phyloP scores from a whole-genome alignment of 1,140 invertebrate genomes.

The Drosophila prosaltans region DNA sequence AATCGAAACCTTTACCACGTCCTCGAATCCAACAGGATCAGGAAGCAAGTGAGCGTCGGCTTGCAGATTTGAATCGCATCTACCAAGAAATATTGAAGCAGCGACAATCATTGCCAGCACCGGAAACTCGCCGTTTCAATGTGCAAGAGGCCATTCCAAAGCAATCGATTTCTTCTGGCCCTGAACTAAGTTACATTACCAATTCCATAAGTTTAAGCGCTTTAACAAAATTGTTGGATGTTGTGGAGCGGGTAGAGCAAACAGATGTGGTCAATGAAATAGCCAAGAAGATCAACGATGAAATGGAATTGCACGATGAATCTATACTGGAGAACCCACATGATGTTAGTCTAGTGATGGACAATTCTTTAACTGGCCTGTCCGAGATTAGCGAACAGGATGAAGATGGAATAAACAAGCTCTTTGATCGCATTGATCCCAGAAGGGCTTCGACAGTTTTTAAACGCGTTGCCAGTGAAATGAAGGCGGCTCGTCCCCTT shows the following conservation, averaged over 20 bases:
- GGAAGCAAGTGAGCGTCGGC: constrained; percentile 14
- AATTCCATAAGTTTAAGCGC: constrained; percentile 31
- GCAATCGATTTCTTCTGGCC: background rate
- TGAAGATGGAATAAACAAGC: constrained; percentile 26
- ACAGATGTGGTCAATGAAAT: constrained; percentile 46
- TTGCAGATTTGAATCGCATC: constrained; percentile 38
- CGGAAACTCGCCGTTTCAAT: background rate
- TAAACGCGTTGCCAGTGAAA: constrained; percentile 27
- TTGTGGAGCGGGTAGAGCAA: constrained; percentile 39
- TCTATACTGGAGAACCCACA: constrained; percentile 2
- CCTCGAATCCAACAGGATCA: background rate
- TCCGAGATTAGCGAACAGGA: constrained; percentile 5
- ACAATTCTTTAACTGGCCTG: constrained; percentile 10
- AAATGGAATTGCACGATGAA: constrained; percentile 22
- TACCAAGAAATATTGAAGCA: constrained; percentile 37
- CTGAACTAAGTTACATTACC: too few relatives aligned
- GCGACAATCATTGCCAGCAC: constrained; percentile 6
- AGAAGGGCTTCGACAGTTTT: constrained; percentile 11
- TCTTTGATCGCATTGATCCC: constrained; percentile 27
- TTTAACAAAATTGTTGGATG: constrained; percentile 40
- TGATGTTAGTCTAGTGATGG: constrained; percentile 18
- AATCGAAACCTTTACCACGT: background rate
- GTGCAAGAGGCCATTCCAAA: background rate
- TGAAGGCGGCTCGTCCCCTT: constrained; percentile 1
- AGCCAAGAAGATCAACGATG: constrained; percentile 44